phyloP scores from a whole-genome alignment of 2,888 invertebrate species.

The Tridacna gigas region DNA sequence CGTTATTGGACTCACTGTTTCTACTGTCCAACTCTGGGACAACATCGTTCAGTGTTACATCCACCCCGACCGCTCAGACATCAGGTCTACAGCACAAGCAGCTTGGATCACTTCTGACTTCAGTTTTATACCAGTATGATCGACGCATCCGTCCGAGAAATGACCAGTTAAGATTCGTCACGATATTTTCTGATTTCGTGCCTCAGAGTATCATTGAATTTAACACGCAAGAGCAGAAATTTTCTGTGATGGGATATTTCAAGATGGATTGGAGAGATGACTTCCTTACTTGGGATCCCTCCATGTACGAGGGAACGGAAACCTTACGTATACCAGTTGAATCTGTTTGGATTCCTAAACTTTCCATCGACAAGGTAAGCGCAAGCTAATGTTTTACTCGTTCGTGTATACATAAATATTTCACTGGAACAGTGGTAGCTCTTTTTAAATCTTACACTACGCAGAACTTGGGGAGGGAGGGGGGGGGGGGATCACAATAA shows the following conservation, averaged over 20 bases:
- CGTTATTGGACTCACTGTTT: too few relatives aligned
- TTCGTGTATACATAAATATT: too few relatives aligned
- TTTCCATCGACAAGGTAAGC: conserved; percentile 28
- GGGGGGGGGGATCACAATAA: too few relatives aligned
- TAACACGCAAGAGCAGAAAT: conserved; percentile 35
- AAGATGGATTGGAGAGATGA: conserved; percentile 37
- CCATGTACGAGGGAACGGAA: background rate
- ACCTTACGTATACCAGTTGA: conserved; percentile 16
- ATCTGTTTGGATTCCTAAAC: conserved; percentile 35
- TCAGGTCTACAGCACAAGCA: conserved; percentile 10
- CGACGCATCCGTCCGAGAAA: conserved; percentile 13
- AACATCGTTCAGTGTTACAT: too few relatives aligned
- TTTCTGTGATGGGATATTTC: conserved; percentile 35
- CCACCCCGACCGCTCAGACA: background rate
- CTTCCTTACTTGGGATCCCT: conserved; percentile 26
- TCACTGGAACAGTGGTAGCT: too few relatives aligned
- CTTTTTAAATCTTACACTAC: too few relatives aligned
- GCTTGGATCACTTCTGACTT: background rate
- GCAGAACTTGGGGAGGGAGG: too few relatives aligned
- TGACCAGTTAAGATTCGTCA: conserved; percentile 3
- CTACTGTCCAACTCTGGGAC: too few relatives aligned
- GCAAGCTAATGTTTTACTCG: too few relatives aligned
- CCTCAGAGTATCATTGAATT: conserved; percentile 31
- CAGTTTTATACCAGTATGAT: background rate
- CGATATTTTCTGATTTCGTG: conserved; percentile 6